Base-by-base conservation (phyloP, 2,888 invertebrate genomes). In the Chloromyia formosa region DNA sequence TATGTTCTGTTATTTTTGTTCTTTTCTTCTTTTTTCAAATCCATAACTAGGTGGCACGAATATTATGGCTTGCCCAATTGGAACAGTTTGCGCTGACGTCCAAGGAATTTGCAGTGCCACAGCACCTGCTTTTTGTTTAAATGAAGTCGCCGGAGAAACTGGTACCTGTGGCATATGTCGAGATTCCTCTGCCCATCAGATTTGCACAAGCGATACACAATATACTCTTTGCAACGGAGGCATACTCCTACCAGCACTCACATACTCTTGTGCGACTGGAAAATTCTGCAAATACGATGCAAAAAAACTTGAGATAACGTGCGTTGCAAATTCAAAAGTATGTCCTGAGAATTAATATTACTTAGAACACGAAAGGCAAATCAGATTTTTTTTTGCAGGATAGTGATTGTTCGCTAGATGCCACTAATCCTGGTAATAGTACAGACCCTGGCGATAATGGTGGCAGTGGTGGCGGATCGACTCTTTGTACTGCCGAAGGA, bases 161-260 rank as follows among this genome's bases (percentile, higher is more conserved):
- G 40, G 42, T 10, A 9, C 23, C 12, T 73, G 73, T 40, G 18
- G 18, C 23, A 9, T 12, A 18, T 73, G 73, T 23, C 60, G 16
- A 5, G 23, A 23, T 12, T n/a, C 16, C 1, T 7, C 12, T 9
- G n/a, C 27, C 22, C 42, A 66, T 42, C 20, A 20, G 12, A 23
- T 49, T n/a, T 73, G 73, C 18, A 61, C 60, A 5, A 73, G 73
- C 16, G 14, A 45, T 7, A 73, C 60, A 4, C 40, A 60, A 49
- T 73, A 61, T 61, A 45, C 73, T 1, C 12, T 73, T n/a, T 73
- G 73, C 27, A 35, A 16, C 14, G 40, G 58, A 40, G 61, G 18
- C 4, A 22, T 20, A 27, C 4, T 58, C 10, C 12, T n/a, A 23
- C 20, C 22, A 12, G 16, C 22, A 14, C 22, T 61, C 10, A 40